Percentiles rank a stretch among this genome's conserved stretches.
Evolutionary conservation across 2,113 vertebrate genomes (phyloP).

Genomic region (Boulengerochromis microlepis): DNA sequence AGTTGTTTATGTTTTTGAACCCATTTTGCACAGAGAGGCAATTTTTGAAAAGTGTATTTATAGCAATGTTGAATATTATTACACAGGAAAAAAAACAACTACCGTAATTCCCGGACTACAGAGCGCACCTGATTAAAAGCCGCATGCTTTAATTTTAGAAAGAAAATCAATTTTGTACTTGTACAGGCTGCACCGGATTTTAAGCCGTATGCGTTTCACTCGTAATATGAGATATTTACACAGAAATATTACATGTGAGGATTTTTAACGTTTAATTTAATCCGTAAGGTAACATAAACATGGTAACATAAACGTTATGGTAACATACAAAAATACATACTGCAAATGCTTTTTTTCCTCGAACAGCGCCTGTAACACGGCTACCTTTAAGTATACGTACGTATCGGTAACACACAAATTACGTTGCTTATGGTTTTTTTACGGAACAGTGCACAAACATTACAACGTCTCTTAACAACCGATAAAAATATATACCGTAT

Average conservation of each 20-base stretch:
- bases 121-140: neutral
- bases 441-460: accelerated
- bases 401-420: too few species aligned
- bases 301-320: too few species aligned
- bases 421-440: too few species aligned
- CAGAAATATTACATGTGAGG: too few species aligned
- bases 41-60: accelerated
- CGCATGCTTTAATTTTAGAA: accelerated
- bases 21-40: accelerated
- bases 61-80: accelerated
- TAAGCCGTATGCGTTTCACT: neutral
- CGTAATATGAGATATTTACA: neutral
- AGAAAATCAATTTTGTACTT: neutral
- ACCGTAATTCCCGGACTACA: accelerated
- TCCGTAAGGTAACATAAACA: too few species aligned
- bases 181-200: accelerated
- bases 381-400: accelerated
- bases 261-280: too few species aligned
- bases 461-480: too few species aligned
- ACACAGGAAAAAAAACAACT: neutral
- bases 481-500: too few species aligned
- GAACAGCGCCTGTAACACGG: accelerated
- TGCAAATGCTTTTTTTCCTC: too few species aligned
- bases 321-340: too few species aligned
- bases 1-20: accelerated